Evolutionary conservation across 2,113 vertebrate genomes (phyloP).

Genomic region (Eolophus roseicapilla): DNA sequence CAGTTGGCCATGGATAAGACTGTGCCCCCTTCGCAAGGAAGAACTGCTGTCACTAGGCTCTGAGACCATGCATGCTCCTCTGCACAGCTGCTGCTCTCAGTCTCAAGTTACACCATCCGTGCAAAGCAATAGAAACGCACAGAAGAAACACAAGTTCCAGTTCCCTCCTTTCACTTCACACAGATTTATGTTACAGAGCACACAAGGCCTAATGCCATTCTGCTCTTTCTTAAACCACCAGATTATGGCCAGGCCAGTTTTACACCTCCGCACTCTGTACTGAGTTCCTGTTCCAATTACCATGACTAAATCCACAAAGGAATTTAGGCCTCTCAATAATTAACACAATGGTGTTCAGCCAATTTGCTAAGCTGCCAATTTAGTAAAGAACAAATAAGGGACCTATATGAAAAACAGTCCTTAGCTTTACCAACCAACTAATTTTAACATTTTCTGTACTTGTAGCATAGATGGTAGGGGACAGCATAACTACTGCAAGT

Average conservation of each 20-base stretch:
- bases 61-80: neutral
- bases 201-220: neutral
- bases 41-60: neutral
- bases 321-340: constrained; percentile 35
- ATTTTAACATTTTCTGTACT: neutral
- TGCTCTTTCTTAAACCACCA: neutral
- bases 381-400: neutral
- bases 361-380: neutral
- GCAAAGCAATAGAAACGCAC: neutral
- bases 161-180: neutral
- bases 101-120: neutral
- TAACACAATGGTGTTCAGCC: constrained; percentile 14
- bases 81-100: neutral
- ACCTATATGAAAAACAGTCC: neutral
- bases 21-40: neutral
- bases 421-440: neutral
- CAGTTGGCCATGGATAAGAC: neutral
- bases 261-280: neutral
- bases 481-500: accelerated
- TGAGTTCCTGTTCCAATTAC: constrained; percentile 36
- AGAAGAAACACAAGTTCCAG: neutral
- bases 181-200: neutral
- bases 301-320: constrained; percentile 29
- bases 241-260: constrained; percentile 22
- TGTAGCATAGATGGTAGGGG: neutral